Evolutionary conservation across 2,888 invertebrate genomes (phyloP), one percentile per base, ranked within the genome.

Genomic region (Dicycla oo): DNA sequence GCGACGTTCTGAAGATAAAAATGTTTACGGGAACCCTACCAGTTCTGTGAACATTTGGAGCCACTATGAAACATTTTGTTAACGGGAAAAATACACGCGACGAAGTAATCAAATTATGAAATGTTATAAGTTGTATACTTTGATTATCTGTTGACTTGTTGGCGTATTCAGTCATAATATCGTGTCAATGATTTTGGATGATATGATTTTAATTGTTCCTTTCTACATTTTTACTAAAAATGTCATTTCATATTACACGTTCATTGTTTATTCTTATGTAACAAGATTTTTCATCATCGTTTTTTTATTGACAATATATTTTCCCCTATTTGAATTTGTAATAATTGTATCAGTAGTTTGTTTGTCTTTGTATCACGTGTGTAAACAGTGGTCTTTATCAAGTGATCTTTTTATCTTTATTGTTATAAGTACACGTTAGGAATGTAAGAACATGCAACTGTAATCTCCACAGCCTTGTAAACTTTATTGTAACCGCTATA

Each of bases 381-480:
- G 75, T 71, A 58, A 72, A 83, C 71, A 75, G 69, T 82, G 75
- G 65, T 69, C 20, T 62, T 70, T 70, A 54, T 51, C 34, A 47
- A 67, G 49, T 40, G 43, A 60, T 65, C 53, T 65, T 72, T 23
- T 81, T 74, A 80, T 80, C 78, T 72, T 62, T 75, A 81, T 83
- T 66, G 54, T 73, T 78, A 38, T 8, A 2, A 3, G 4, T 69
- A 69, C 45, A 73, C 72, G 64, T 79, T 74, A 69, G 30, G 58
- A 71, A 57, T 63, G 49, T 74, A 49, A 69, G 54, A 72, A 66
- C 64, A 81, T 78, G 72, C 66, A 75, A 40, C 53, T 69, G 34
- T 80, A 75, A 80, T 81, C 72, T 81, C 47, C 10, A 64, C 30
- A 69, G 51, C 73, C 72, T 83, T 75, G 75, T 75, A 73, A 74